phyloP scores from a whole-genome alignment of 2,113 vertebrate genomes.

The Catagonus wagneri region DNA sequence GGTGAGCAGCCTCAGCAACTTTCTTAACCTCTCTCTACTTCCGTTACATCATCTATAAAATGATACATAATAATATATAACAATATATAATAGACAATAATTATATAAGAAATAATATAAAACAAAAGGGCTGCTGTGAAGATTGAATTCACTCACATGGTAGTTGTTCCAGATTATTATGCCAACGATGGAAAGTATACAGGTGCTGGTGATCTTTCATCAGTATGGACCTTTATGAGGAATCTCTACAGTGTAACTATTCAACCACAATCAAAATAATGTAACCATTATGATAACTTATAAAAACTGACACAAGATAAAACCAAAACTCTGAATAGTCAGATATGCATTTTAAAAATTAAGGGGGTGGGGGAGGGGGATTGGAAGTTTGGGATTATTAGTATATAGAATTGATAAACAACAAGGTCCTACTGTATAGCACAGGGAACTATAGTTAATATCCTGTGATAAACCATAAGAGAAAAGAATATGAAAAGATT shows the following conservation, averaged over 20 bases:
- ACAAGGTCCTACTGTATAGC: neutral
- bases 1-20: neutral
- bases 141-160: neutral
- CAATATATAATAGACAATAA: no score
- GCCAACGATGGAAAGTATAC: neutral
- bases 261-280: neutral
- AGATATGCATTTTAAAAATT: neutral
- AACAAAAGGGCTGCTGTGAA: neutral
- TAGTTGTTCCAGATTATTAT: neutral
- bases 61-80: neutral
- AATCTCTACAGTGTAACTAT: neutral
- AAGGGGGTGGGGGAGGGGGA: neutral
- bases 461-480: neutral
- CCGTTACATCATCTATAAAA: neutral
- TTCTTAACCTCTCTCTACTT: neutral
- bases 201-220: neutral
- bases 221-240: neutral
- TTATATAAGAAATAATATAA: neutral
- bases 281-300: neutral
- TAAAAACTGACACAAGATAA: neutral
- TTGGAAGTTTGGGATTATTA: neutral
- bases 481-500: neutral
- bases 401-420: neutral
- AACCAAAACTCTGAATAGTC: conserved; percentile 35
- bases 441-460: neutral